Evolutionary conservation across 92 coral and sea anemone genomes (phyloP).

Genomic region (Porites rus): DNA sequence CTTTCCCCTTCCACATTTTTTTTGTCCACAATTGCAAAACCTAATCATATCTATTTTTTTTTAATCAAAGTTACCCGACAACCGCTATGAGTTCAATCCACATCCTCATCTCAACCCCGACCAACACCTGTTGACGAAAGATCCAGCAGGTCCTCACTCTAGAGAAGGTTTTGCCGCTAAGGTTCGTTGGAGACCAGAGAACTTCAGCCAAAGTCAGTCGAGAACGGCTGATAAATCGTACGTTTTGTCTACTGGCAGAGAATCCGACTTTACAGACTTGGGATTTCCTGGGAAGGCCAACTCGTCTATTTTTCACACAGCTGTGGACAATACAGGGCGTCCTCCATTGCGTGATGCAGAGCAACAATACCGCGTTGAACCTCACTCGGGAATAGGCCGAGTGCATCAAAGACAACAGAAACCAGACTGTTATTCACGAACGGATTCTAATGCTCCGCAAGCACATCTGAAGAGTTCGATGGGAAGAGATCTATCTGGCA

Average conservation of each 20-base stretch:
- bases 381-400: neutral
- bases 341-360: neutral
- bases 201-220: neutral
- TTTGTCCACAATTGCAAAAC: neutral
- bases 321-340: neutral
- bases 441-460: neutral
- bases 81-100: neutral
- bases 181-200: neutral
- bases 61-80: neutral
- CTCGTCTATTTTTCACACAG: slow-evolving; percentile 3
- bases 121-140: neutral
- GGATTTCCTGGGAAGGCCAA: neutral
- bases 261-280: neutral
- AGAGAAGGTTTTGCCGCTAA: neutral
- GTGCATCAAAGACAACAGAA: neutral
- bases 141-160: neutral
- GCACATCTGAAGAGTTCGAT: neutral
- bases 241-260: neutral
- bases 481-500: neutral
- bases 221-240: neutral
- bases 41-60: neutral
- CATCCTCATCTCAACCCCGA: neutral
- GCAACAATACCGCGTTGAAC: neutral
- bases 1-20: too few relatives aligned
- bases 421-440: neutral